Evolutionary conservation across 2,888 invertebrate genomes (phyloP).

Genomic region (Caenorhabditis macrosperma): DNA sequence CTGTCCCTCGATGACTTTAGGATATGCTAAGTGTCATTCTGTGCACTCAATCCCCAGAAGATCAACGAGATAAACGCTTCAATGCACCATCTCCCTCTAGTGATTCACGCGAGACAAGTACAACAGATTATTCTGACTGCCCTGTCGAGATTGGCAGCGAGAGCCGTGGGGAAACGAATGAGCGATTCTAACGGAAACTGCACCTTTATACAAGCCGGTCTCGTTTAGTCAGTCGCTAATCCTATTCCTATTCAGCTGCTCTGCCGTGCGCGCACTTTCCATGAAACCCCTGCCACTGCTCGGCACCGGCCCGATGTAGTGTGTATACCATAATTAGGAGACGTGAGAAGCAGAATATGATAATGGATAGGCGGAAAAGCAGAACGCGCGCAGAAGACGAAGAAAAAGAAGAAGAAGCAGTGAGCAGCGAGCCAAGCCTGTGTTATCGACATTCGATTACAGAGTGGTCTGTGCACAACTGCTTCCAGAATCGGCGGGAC

Average conservation of each 20-base stretch:
- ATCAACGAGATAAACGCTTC: slow-evolving; percentile 5
- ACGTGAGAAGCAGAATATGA: background rate
- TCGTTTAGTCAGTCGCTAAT: slow-evolving; percentile 45
- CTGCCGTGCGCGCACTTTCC: slow-evolving; percentile 25
- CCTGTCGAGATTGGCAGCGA: slow-evolving; percentile 8
- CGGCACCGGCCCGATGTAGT: slow-evolving; percentile 1
- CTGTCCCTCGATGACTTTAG: background rate
- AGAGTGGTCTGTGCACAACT: slow-evolving; percentile 38
- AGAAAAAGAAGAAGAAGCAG: background rate
- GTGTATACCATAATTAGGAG: slow-evolving; percentile 23
- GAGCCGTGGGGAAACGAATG: background rate
- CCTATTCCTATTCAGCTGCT: slow-evolving; percentile 55
- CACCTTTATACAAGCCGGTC: slow-evolving; percentile 46
- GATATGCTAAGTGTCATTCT: slow-evolving; percentile 6
- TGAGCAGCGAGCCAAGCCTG: background rate
- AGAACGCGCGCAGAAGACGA: background rate
- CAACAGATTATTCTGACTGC: slow-evolving; percentile 10
- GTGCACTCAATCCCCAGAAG: slow-evolving; percentile 4
- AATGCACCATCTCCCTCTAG: background rate
- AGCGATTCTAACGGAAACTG: slow-evolving; percentile 27
- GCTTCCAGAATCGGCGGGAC: slow-evolving; percentile 55
- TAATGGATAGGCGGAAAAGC: slow-evolving; percentile 19
- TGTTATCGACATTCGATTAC: slow-evolving; percentile 49
- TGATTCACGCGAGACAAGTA: slow-evolving; percentile 11
- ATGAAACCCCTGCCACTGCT: slow-evolving; percentile 21